phyloP scores from a whole-genome alignment of 2,113 vertebrate genomes.

The Sialia sialis region DNA sequence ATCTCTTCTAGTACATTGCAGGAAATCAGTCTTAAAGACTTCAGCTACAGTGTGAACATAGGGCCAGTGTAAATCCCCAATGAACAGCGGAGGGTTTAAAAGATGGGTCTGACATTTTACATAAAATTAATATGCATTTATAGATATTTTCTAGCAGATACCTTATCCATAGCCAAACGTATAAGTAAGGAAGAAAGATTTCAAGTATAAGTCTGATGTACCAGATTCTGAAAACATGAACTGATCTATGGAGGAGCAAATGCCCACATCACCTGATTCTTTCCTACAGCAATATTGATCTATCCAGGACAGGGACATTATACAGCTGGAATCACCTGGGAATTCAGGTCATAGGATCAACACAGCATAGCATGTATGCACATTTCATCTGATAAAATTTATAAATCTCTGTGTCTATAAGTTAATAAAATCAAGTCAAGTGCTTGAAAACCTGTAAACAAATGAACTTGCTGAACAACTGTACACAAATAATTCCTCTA shows the following conservation, averaged over 20 bases:
- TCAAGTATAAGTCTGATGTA: neutral
- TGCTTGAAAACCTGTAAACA: neutral
- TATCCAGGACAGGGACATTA: neutral
- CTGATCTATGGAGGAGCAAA: neutral
- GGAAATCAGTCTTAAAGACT: neutral
- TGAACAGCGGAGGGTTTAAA: neutral
- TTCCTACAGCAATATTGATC: neutral
- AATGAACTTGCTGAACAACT: neutral
- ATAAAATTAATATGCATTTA: neutral
- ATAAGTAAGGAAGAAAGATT: neutral
- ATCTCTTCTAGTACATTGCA: neutral
- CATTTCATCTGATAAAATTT: neutral
- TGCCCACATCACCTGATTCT: neutral
- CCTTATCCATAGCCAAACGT: neutral
- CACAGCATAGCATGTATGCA: fast-evolving
- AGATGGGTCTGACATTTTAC: neutral
- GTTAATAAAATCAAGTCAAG: neutral
- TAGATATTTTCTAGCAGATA: neutral
- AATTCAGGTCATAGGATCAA: neutral
- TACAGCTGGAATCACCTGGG: neutral
- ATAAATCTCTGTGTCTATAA: neutral
- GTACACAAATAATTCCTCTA: neutral
- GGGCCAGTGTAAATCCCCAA: neutral
- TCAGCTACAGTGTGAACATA: neutral
- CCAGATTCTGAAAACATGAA: neutral